phyloP scores from a whole-genome alignment of 2,888 invertebrate genomes.

The Agrilus mali region DNA sequence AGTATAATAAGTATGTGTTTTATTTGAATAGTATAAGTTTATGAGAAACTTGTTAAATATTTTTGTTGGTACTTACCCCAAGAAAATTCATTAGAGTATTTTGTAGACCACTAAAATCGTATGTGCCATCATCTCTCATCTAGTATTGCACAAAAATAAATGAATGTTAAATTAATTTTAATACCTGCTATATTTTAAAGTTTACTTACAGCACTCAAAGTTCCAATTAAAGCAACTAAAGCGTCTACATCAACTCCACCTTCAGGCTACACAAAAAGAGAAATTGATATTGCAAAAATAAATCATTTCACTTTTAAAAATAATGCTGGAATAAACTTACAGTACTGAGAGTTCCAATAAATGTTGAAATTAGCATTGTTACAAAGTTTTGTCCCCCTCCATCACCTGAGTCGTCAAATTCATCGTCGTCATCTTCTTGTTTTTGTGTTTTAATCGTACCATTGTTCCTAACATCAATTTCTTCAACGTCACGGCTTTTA shows the following conservation, averaged over 20 bases:
- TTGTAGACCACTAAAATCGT: slow-evolving; percentile 30
- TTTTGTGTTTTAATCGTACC: slow-evolving; percentile 1
- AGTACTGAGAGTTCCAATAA: slow-evolving; percentile 30
- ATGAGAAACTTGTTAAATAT: too few relatives aligned
- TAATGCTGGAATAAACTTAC: slow-evolving; percentile 21
- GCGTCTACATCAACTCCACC: slow-evolving; percentile 33
- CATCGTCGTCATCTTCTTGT: slow-evolving; percentile 11
- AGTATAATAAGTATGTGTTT: too few relatives aligned
- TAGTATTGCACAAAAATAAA: slow-evolving; percentile 14
- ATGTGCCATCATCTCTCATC: slow-evolving; percentile 32
- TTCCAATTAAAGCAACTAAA: slow-evolving; percentile 30
- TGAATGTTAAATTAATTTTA: background rate
- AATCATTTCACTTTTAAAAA: background rate
- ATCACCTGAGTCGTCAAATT: slow-evolving; percentile 21
- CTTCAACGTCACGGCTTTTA: too few relatives aligned
- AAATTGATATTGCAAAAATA: background rate
- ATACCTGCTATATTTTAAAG: background rate
- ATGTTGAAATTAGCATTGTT: slow-evolving; percentile 29
- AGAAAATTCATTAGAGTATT: slow-evolving; percentile 21
- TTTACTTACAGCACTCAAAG: slow-evolving; percentile 29
- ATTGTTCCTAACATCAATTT: background rate
- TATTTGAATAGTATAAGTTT: too few relatives aligned
- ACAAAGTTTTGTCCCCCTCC: slow-evolving; percentile 28
- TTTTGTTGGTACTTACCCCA: slow-evolving; percentile 25
- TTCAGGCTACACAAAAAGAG: slow-evolving; percentile 26